Conservation (phyloP, 2,797 vertebrate species). For the Neosilurus hyrtlii region DNA sequence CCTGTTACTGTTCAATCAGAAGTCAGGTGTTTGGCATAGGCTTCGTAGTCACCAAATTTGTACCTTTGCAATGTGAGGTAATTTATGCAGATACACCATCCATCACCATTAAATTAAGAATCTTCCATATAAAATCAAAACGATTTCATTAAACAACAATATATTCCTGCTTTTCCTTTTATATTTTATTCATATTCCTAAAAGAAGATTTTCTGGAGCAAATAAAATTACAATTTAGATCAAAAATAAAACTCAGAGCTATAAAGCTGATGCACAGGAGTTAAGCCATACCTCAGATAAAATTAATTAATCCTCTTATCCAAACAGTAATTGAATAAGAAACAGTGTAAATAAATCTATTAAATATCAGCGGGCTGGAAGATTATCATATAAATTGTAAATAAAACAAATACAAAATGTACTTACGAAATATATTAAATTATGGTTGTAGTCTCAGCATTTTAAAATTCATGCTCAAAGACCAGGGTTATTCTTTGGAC, state of each 20-base stretch:
- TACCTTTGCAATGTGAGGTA: slow-evolving; percentile 61
- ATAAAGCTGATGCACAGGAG: background rate
- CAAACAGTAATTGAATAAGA: slow-evolving; percentile 44
- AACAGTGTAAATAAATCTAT: slow-evolving; percentile 44
- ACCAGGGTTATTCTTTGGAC: slow-evolving; percentile 49
- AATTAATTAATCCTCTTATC: slow-evolving; percentile 25
- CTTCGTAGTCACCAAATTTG: slow-evolving; percentile 65
- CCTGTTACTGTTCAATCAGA: slow-evolving; percentile 67
- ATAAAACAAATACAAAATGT: slow-evolving; percentile 4
- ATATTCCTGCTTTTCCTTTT: slow-evolving; percentile 58
- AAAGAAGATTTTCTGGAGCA: background rate
- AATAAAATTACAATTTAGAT: background rate
- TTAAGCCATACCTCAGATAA: slow-evolving; percentile 44
- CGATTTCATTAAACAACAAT: slow-evolving; percentile 59
- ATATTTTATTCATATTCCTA: background rate
- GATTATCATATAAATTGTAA: slow-evolving; percentile 46
- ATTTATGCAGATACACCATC: slow-evolving; percentile 52
- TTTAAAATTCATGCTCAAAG: slow-evolving; percentile 51
- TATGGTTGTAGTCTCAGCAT: slow-evolving; percentile 49
- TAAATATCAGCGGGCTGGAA: slow-evolving; percentile 49
- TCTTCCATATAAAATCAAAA: slow-evolving; percentile 57
- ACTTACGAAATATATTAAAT: slow-evolving; percentile 37
- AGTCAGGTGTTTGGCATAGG: slow-evolving; percentile 70
- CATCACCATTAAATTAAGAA: slow-evolving; percentile 69
- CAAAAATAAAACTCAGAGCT: background rate